Conservation (phyloP, 1,140 invertebrate species). For the Lasaia peninsularis region DNA sequence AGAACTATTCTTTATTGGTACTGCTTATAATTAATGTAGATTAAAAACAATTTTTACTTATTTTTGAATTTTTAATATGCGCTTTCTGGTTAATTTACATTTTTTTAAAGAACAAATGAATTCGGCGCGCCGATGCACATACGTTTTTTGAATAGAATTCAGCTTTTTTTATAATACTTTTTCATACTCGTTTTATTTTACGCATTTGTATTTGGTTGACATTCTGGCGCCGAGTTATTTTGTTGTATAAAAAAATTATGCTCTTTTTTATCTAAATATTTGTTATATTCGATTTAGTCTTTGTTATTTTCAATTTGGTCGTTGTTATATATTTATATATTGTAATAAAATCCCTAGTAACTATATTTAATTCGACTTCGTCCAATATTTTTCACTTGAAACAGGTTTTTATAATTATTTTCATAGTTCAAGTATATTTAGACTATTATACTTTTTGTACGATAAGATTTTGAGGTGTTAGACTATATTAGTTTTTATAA, state of each 20-base stretch:
- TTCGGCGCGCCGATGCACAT: too few relatives aligned
- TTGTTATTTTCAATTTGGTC: constrained; percentile 27
- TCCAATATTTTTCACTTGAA: not conserved
- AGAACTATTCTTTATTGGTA: constrained; percentile 11
- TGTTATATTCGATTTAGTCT: constrained; percentile 27
- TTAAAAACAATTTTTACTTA: too few relatives aligned
- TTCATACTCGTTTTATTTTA: too few relatives aligned
- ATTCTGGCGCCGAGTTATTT: too few relatives aligned
- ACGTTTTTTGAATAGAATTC: too few relatives aligned
- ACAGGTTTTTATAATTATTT: constrained; percentile 4
- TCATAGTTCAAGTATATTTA: not conserved
- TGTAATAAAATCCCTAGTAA: not conserved
- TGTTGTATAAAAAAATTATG: too few relatives aligned
- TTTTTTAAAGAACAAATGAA: too few relatives aligned
- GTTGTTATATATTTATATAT: not conserved
- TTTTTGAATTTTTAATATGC: too few relatives aligned
- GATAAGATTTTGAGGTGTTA: constrained; percentile 22
- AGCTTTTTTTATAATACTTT: too few relatives aligned
- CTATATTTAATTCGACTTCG: not conserved
- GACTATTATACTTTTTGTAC: constrained; percentile 33
- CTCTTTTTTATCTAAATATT: too few relatives aligned
- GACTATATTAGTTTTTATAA: constrained; percentile 40
- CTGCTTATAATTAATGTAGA: not conserved
- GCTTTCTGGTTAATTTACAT: too few relatives aligned
- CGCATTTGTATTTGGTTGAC: too few relatives aligned